Evolutionary conservation across 2,797 vertebrate genomes (phyloP), one percentile per base, ranked within the genome.

Genomic region (Crossoptilon crossoptilon): DNA sequence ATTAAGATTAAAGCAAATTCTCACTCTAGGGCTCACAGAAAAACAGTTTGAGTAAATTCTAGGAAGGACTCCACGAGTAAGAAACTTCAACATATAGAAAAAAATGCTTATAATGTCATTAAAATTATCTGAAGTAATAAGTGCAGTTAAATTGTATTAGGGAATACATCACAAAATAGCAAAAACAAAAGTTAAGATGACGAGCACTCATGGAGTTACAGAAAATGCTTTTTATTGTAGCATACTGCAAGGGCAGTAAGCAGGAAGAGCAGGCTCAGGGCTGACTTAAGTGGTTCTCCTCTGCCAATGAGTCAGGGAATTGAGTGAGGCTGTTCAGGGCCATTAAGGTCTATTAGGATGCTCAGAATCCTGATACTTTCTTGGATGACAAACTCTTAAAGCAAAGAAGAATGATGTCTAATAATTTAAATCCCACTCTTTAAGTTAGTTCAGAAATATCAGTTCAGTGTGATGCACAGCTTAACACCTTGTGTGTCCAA

Each of bases 291-390:
- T 8, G 16, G 14, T 29, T 27, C 23, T 67, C 26, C 70, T 75
- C 27, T 1, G 1, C 31, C 72, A 23, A 9, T 1, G 35, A 23
- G 19, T 48, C 0, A 1, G 21, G 51, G 51, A 29, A 53, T 29
- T 53, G 51, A 7, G 51, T 29, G 27, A 16, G 15, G 27, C 51
- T 53, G 51, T 8, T 8, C 27, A 29, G 15, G 48, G 43, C 22
- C 11, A 31, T 23, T 17, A 53, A 43, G 21, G 7, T 6, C 21
- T 56, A 6, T n/a, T 14, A 53, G 44, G 13, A 22, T 14, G 6
- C 13, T 58, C 39, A 10, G 13, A 23, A 74, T 35, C 23, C 14
- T 21, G 19, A 23, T 16, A 27, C 21, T 22, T 67, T 39, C 22
- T 37, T 74, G 14, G 33, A 69, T 39, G 16, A 39, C 33, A 60